Base-by-base conservation (phyloP, 2,113 vertebrate species). In the Passer montanus region DNA sequence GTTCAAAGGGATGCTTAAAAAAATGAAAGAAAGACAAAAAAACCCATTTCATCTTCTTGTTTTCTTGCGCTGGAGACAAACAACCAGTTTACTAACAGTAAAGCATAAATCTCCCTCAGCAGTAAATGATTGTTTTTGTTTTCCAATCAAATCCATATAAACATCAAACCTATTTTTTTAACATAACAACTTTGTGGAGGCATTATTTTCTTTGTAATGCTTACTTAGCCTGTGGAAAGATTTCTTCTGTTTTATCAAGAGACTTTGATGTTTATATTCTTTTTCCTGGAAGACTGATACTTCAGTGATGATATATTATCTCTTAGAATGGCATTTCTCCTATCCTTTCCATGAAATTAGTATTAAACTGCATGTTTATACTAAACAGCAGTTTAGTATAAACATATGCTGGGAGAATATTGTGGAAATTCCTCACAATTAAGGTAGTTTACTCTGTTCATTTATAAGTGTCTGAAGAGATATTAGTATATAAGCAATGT, bases 101-200 rank as follows among this genome's bases (percentile, higher is more conserved):
- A 37, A 78, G 64, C 26, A 78, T 95, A 88, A 96, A 94, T 96
- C 84, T 96, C 15, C 6, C 13, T 78, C 43, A 83, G 23, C 13
- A 92, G 49, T 19, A 96, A 87, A 92, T 79, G 31, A 82, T 87
- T 94, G 56, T 3, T 94, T 97, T 94, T 76, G 30, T 49, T 95
- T 97, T 95, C 58, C 87, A 92, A 96, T 93, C 74, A 95, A 95
- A 83, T 90, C 43, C 37, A 72, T 62, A 55, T 93, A 96, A 96
- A 95, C 60, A 96, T 43, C 24, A 75, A 81, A 56, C 4, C 16
- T 73, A 28, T 66, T 60, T 89, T 90, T 86, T 91, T 78, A 86
- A 50, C 21, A 56, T 19, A 83, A 74, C n/a, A 64, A 64, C 33
- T 60, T 88, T 81, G 6, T 73, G 56, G 49, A 94, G 63, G 20